Percentiles rank a stretch among this genome's conserved stretches.
These are phyloP conservation scores for Steromphala cineraria DNA, from an alignment of 2,888 invertebrate species.

Conservation along the genomic window DNA sequence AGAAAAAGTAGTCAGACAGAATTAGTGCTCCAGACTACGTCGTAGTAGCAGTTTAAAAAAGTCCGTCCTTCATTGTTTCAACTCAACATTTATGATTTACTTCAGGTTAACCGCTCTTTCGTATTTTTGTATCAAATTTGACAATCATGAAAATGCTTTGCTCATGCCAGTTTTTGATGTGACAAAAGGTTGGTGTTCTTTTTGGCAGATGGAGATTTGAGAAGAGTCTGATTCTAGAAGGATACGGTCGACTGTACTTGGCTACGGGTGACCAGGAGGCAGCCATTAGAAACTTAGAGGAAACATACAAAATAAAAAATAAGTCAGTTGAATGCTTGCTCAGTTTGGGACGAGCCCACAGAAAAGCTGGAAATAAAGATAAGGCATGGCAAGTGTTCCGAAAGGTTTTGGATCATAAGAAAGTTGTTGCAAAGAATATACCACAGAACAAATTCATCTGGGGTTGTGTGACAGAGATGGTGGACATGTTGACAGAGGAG, in stretches of 20 bases:
- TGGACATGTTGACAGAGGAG: neutral
- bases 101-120: too few species aligned
- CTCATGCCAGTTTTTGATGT: too few species aligned
- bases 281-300: neutral
- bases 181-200: too few species aligned
- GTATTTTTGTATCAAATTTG: too few species aligned
- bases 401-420: neutral
- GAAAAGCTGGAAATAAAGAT: neutral
- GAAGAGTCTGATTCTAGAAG: conserved; percentile 1
- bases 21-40: too few species aligned
- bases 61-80: too few species aligned
- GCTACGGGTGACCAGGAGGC: neutral
- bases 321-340: neutral
- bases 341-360: conserved; percentile 7
- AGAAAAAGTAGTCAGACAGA: too few species aligned
- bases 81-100: too few species aligned
- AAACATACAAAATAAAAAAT: neutral
- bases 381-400: conserved; percentile 3
- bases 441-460: conserved; percentile 6
- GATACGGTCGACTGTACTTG: conserved; percentile 3
- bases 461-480: neutral
- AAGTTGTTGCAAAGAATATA: neutral
- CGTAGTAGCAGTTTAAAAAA: too few species aligned
- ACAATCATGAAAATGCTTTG: too few species aligned
- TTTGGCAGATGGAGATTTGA: neutral